Conservation (phyloP, 1,140 invertebrate genomes). For the Aphidius ervi region DNA sequence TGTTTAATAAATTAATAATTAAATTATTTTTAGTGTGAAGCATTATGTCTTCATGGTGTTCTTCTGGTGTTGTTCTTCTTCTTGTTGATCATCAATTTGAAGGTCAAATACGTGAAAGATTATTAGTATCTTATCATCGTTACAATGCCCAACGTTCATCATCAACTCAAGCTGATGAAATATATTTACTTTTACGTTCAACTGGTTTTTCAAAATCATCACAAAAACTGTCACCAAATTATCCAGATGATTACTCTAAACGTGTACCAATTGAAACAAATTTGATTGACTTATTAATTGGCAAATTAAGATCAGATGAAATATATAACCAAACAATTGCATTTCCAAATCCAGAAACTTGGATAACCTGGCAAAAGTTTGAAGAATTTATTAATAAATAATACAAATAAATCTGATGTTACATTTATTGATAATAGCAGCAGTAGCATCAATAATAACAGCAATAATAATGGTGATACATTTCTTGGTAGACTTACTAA, state of each 20-base stretch:
- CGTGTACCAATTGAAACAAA: conserved; percentile 71
- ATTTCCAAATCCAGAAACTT: conserved; percentile 85
- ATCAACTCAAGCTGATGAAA: conserved; percentile 90
- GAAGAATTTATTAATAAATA: conserved; percentile 40
- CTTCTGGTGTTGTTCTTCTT: conserved; percentile 91
- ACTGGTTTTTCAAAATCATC: conserved; percentile 70
- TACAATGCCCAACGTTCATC: conserved; percentile 77
- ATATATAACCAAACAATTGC: conserved; percentile 89
- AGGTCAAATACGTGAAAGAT: conserved; percentile 80
- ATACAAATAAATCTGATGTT: conserved; percentile 56
- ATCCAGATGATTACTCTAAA: conserved; percentile 89
- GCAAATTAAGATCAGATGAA: conserved; percentile 87
- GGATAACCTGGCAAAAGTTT: conserved; percentile 43
- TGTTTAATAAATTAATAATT: conserved; percentile 21
- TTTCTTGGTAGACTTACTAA: conserved; percentile 87
- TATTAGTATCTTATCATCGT: conserved; percentile 91
- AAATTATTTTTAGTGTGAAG: conserved; percentile 75
- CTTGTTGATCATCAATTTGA: conserved; percentile 87
- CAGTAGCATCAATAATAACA: too few species aligned
- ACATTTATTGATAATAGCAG: conserved; percentile 77
- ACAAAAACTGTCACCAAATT: conserved; percentile 70
- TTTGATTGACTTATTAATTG: conserved; percentile 82
- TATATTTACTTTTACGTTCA: conserved; percentile 89
- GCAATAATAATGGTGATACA: conserved; percentile 53
- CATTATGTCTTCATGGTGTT: conserved; percentile 89